Evolutionary conservation across 2,888 invertebrate species (phyloP).

Genomic region (Lobophora halterata): DNA sequence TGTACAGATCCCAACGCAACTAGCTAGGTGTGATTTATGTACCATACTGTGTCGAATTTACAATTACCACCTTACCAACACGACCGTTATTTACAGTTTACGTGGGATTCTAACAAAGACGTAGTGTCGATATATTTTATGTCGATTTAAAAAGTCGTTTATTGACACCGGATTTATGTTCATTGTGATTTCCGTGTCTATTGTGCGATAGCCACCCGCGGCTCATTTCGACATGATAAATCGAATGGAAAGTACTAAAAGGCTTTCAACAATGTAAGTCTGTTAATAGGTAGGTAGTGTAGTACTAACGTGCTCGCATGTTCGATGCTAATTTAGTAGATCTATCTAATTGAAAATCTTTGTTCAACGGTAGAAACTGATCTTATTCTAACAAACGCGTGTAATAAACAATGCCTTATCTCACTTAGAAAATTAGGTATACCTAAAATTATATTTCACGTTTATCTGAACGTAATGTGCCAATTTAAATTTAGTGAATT

Average conservation of each 20-base stretch:
- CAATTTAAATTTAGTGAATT: too few relatives aligned
- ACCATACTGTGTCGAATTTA: conserved; percentile 69
- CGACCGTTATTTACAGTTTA: conserved; percentile 51
- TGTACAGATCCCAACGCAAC: conserved; percentile 58
- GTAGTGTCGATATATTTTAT: conserved; percentile 36
- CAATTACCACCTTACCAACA: conserved; percentile 61
- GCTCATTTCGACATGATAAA: conserved; percentile 1
- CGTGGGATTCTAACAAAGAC: conserved; percentile 45
- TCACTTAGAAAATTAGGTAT: too few relatives aligned
- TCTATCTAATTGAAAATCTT: background rate
- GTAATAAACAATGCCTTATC: too few relatives aligned
- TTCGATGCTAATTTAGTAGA: too few relatives aligned
- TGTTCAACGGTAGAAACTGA: too few relatives aligned
- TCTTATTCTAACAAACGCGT: too few relatives aligned
- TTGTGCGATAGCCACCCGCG: conserved; percentile 6
- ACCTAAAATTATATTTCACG: too few relatives aligned
- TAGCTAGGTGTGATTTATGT: conserved; percentile 71
- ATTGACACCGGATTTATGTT: conserved; percentile 32
- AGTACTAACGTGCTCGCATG: too few relatives aligned
- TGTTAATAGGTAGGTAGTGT: too few relatives aligned
- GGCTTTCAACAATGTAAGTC: too few relatives aligned
- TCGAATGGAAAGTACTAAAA: background rate
- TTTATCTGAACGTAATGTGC: too few relatives aligned
- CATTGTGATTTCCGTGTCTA: conserved; percentile 12
- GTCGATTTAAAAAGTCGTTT: conserved; percentile 39